Conservation (phyloP, 2,113 vertebrate genomes). For the Chaenogobius annularis region DNA sequence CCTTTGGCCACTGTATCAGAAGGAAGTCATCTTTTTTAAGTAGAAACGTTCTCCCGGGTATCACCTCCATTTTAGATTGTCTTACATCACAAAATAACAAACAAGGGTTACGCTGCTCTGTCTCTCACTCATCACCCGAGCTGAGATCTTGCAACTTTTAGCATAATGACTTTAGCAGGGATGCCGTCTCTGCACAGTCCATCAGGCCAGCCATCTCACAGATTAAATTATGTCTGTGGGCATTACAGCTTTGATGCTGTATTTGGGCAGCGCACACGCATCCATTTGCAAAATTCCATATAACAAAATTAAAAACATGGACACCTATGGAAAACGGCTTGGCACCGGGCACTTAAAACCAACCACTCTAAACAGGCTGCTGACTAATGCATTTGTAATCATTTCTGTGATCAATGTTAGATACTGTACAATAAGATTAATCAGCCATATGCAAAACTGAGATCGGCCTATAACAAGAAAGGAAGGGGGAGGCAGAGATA, state of each 20-base stretch:
- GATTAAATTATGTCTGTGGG: slow-evolving; percentile 77
- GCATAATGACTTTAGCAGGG: slow-evolving; percentile 76
- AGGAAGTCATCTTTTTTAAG: background rate
- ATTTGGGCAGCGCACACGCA: slow-evolving; percentile 70
- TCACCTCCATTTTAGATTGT: slow-evolving; percentile 12
- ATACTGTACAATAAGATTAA: slow-evolving; percentile 73
- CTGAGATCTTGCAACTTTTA: slow-evolving; percentile 73
- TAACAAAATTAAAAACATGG: slow-evolving; percentile 78
- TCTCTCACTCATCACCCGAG: slow-evolving; percentile 59
- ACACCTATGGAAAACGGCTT: slow-evolving; percentile 76
- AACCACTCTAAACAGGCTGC: slow-evolving; percentile 71
- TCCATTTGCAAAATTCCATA: slow-evolving; percentile 77
- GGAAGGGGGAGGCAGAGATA: slow-evolving; percentile 29
- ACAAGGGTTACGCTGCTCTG: slow-evolving; percentile 22
- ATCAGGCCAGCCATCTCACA: slow-evolving; percentile 72
- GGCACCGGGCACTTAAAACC: slow-evolving; percentile 69
- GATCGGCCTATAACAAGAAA: slow-evolving; percentile 69
- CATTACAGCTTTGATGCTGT: slow-evolving; percentile 76
- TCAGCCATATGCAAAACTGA: slow-evolving; percentile 73
- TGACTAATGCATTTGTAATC: slow-evolving; percentile 80
- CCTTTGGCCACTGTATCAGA: background rate
- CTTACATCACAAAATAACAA: slow-evolving; percentile 35
- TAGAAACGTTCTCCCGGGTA: slow-evolving; percentile 15
- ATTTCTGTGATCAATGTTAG: slow-evolving; percentile 78
- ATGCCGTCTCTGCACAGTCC: slow-evolving; percentile 67